Percentiles rank a stretch among this genome's conserved stretches.
Conservation (phyloP, 2,797 vertebrate species). For the Gymnoscopelus microlampas region DNA sequence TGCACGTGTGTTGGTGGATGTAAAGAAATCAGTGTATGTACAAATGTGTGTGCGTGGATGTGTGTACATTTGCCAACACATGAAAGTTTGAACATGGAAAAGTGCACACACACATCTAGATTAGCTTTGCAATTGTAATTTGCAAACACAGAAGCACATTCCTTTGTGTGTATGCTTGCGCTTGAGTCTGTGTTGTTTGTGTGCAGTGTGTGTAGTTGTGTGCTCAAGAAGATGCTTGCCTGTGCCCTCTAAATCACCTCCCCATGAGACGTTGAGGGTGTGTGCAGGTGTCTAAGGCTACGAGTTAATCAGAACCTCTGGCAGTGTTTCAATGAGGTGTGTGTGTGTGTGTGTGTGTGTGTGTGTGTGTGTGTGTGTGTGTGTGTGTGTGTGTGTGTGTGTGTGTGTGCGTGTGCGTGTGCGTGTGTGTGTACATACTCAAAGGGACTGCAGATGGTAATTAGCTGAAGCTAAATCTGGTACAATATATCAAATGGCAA, state of each 20-base stretch:
- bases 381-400: not conserved
- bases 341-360: not conserved
- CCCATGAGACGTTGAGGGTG: constrained; percentile 44
- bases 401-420: too few species aligned
- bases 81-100: too few species aligned
- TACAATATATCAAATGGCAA: not conserved
- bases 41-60: not conserved
- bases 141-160: too few species aligned
- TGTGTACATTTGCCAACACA: too few species aligned
- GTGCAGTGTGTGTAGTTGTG: constrained; percentile 3
- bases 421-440: too few species aligned
- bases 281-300: constrained; percentile 46
- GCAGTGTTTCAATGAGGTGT: constrained; percentile 26
- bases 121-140: too few species aligned
- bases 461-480: too few species aligned
- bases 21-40: not conserved
- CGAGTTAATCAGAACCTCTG: constrained; percentile 61
- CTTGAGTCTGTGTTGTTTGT: not conserved
- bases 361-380: constrained; percentile 12
- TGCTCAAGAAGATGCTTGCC: constrained; percentile 1
- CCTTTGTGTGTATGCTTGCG: not conserved
- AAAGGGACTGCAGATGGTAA: too few species aligned
- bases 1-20: constrained; percentile 2
- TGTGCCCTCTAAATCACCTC: constrained; percentile 51
- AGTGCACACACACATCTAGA: too few species aligned